Percentiles rank a stretch among this genome's conserved stretches.
These are phyloP conservation scores for Pseudochromis fuscus DNA, from an alignment of 2,797 vertebrate genomes.

Conservation along the genomic window DNA sequence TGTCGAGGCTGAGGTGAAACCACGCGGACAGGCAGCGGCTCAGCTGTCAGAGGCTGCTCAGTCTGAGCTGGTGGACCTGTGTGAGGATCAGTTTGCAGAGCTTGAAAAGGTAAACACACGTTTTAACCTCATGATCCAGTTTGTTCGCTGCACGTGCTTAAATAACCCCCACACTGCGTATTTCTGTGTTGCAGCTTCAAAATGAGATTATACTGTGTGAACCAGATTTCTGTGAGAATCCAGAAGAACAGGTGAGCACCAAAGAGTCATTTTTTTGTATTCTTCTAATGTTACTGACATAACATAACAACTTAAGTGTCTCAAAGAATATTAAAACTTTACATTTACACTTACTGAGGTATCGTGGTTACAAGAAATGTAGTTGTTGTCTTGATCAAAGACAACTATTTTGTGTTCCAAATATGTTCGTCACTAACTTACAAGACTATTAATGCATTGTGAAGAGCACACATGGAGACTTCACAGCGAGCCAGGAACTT, in stretches of 20 bases:
- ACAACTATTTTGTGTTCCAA: not conserved
- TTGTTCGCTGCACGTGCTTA: not conserved
- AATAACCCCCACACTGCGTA: not conserved
- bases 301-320: not conserved
- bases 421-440: not conserved
- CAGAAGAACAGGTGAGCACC: slow-evolving; percentile 80
- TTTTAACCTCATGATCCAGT: too few relatives aligned
- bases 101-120: slow-evolving; percentile 74
- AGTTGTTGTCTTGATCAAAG: not conserved
- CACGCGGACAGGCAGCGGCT: not conserved
- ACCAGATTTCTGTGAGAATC: slow-evolving; percentile 65
- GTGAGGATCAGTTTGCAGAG: slow-evolving; percentile 79
- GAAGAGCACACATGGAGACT: too few relatives aligned
- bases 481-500: too few relatives aligned
- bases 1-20: slow-evolving; percentile 59
- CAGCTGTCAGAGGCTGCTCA: slow-evolving; percentile 71
- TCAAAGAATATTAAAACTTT: not conserved
- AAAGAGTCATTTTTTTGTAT: too few relatives aligned
- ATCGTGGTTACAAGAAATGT: not conserved
- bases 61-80: slow-evolving; percentile 75
- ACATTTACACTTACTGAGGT: not conserved
- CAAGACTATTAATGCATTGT: too few relatives aligned
- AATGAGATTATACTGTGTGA: slow-evolving; percentile 79
- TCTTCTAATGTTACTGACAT: too few relatives aligned
- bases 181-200: slow-evolving; percentile 82